A percentile compares a stretch with the other conserved stretches of the same genome.
Evolutionary conservation across 2,113 vertebrate species (phyloP).

Genomic region (Eulemur macaco): DNA sequence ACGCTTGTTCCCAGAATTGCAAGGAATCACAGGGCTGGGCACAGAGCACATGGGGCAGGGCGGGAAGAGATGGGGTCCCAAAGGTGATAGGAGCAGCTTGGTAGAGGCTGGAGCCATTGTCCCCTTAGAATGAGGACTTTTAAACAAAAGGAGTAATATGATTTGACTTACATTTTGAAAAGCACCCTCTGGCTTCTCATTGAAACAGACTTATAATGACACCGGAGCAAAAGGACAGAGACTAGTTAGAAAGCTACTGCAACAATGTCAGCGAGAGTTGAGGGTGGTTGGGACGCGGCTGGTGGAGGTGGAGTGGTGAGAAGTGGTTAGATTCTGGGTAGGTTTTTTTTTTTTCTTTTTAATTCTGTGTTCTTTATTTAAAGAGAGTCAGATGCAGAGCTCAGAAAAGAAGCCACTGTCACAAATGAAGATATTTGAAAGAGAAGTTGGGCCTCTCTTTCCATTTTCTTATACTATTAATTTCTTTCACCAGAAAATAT

Average conservation of each 20-base stretch:
- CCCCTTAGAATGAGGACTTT: not conserved
- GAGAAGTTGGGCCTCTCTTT: not conserved
- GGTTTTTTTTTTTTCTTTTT: not conserved
- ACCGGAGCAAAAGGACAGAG: not conserved
- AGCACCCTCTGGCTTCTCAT: not conserved
- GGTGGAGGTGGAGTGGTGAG: not conserved
- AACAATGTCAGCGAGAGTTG: not conserved
- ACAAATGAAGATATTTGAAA: not conserved
- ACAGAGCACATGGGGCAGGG: not conserved
- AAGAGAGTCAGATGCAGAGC: not conserved
- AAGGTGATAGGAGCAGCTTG: not conserved
- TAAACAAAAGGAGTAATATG: not conserved
- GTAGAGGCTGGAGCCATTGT: not conserved
- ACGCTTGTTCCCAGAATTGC: not conserved
- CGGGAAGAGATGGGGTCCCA: not conserved
- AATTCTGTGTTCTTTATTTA: slow-evolving; percentile 22
- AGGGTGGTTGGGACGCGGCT: not conserved
- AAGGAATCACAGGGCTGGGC: not conserved
- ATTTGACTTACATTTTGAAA: not conserved
- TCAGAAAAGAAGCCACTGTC: slow-evolving; percentile 12
- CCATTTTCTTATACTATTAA: not conserved
- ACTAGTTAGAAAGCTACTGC: not conserved
- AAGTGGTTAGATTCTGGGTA: not conserved
- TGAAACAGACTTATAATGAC: not conserved
- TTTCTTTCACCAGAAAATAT: slow-evolving; percentile 7